phyloP scores from a whole-genome alignment of 1,140 invertebrate species.

The Drosophila azteca region DNA sequence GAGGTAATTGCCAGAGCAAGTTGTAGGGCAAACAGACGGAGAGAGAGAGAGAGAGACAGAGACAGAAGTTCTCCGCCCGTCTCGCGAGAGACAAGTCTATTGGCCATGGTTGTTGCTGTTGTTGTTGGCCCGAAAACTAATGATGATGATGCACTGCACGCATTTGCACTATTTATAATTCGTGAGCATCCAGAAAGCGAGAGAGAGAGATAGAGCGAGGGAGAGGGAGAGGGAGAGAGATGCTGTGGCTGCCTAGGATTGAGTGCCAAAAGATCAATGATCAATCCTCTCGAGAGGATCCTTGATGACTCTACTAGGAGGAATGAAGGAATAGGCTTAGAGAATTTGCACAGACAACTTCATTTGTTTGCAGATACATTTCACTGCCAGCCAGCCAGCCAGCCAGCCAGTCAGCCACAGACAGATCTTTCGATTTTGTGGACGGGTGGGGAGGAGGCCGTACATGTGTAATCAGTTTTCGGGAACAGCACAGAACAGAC shows the following conservation, averaged over 20 bases:
- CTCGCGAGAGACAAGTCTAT: conserved; percentile 65
- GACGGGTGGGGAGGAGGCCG: conserved; percentile 49
- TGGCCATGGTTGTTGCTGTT: conserved; percentile 32
- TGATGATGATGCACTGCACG: conserved; percentile 80
- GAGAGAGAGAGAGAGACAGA: conserved; percentile 26
- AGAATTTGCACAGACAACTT: conserved; percentile 66
- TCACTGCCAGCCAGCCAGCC: conserved; percentile 46
- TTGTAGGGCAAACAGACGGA: conserved; percentile 45
- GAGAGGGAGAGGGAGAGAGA: too few relatives aligned
- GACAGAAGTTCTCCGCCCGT: neutral
- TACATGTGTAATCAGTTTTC: conserved; percentile 73
- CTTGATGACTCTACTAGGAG: conserved; percentile 78
- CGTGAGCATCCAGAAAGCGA: conserved; percentile 46
- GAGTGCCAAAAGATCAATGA: conserved; percentile 82
- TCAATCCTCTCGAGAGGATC: conserved; percentile 54
- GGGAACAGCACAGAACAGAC: conserved; percentile 10
- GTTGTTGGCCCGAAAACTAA: conserved; percentile 64
- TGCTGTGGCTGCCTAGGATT: conserved; percentile 35
- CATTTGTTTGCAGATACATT: conserved; percentile 81
- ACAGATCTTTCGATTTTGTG: conserved; percentile 51
- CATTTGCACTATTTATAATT: conserved; percentile 82
- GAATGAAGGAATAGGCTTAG: conserved; percentile 13
- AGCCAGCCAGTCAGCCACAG: too few relatives aligned
- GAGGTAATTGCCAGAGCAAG: conserved; percentile 40
- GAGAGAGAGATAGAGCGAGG: neutral